A percentile compares a stretch with the other conserved stretches of the same genome.
phyloP scores from a whole-genome alignment of 1,140 invertebrate species.

The Caerostris darwini region DNA sequence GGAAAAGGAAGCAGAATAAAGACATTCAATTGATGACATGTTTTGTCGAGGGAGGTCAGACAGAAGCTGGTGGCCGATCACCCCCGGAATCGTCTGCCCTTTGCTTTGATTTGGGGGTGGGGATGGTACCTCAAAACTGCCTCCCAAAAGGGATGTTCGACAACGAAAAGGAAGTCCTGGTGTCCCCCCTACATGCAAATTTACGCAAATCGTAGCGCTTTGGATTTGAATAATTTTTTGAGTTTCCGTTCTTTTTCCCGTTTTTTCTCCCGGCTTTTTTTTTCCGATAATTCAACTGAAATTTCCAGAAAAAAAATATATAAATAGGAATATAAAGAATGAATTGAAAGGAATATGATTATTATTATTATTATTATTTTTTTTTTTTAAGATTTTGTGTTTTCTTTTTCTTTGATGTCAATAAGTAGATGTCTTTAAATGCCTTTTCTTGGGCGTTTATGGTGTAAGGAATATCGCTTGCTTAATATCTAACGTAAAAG shows the following conservation, averaged over 20 bases:
- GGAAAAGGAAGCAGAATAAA: background rate
- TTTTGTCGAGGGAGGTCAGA: background rate
- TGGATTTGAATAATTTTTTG: conserved; percentile 70
- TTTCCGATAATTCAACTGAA: conserved; percentile 22
- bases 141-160: background rate
- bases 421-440: conserved; percentile 4
- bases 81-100: background rate
- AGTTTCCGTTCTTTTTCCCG: background rate
- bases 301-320: background rate
- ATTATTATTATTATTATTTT: background rate
- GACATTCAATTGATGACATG: conserved; percentile 37
- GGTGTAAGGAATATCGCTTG: background rate
- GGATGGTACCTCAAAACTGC: background rate
- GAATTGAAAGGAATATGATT: background rate
- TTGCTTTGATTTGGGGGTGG: background rate
- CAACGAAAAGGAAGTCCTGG: conserved; percentile 48
- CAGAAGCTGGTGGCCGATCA: background rate
- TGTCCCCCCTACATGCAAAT: conserved; percentile 51
- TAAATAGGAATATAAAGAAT: background rate
- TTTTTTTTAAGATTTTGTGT: background rate
- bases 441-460: background rate
- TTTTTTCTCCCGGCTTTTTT: background rate
- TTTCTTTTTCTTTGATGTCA: conserved; percentile 9
- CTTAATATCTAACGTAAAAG: too few relatives aligned
- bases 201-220: conserved; percentile 68